Evolutionary conservation across 2,888 invertebrate genomes (phyloP), one percentile per base, ranked within the genome.

Genomic region (Volucella zonaria): DNA sequence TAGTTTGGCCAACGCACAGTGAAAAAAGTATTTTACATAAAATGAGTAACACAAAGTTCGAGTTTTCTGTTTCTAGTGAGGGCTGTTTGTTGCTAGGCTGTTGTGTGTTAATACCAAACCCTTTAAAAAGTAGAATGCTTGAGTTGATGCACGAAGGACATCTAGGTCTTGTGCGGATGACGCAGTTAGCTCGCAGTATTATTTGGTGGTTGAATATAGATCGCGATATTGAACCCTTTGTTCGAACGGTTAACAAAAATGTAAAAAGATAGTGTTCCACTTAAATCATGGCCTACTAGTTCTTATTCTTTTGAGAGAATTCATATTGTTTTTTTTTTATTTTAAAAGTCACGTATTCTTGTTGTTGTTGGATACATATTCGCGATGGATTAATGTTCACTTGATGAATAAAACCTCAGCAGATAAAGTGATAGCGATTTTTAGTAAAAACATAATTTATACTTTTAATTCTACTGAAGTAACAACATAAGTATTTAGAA

Each of bases 141-240:
- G n/a, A n/a, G n/a, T n/a, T n/a, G n/a, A n/a, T n/a, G n/a, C n/a
- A n/a, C n/a, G n/a, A n/a, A n/a, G n/a, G 18, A 18, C 18, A 18
- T 18, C 18, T 18, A 18, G 18, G 18, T 18, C 1, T 18, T 18
- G 18, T 18, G 2, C 18, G n/a, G n/a, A n/a, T n/a, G n/a, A n/a
- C n/a, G 18, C 18, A n/a, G n/a, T n/a, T n/a, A n/a, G n/a, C n/a
- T n/a, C n/a, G n/a, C n/a, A 14, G 54, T 45, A 31, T 14, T 38
- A 45, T 67, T 23, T 67, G 54, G 67, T 67, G 54, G 62, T 12
- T 67, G 3, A 67, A 56, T 67, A 14, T 67, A 11, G 58, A 70
- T 51, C 49, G 58, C n/a, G 58, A 70, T 49, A 59, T 70, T 42
- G 18, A 70, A 58, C 45, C 56, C n/a, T 68, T 56, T 56, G 45